Evolutionary conservation across 2,888 invertebrate genomes (phyloP), one percentile per base, ranked within the genome.

Genomic region (Mesorhabditis sp.): DNA sequence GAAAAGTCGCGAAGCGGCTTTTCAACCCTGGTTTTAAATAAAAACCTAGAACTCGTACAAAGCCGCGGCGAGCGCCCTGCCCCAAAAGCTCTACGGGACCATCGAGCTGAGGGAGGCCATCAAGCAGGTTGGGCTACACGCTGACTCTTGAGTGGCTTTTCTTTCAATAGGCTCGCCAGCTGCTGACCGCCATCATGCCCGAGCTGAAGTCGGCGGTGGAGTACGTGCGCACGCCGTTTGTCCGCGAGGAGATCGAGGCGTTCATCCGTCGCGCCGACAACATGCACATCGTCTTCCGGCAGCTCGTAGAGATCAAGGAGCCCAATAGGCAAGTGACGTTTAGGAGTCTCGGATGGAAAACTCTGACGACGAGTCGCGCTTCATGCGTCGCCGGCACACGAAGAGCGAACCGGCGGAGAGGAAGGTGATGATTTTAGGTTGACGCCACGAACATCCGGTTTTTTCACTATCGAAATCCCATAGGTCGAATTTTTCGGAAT

Each of bases 221-320:
- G 10, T 50, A n/a, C n/a, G 58, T 50, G 58, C 58, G 58, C 58
- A 50, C n/a, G 10, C 58, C 58, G n/a, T n/a, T 50, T n/a, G 58
- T 50, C 58, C 58, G 58, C n/a, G 58, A 50, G 10, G 58, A 50
- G 10, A 50, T 50, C 58, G 58, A 50, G 58, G 58, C 58, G 58
- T 50, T 50, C n/a, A 50, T 50, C 58, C 7, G n/a, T 13, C 58
- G 58, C 7, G 58, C 58, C 58, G 58, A 50, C 58, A 50, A 50
- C 58, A 50, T 50, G 7, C 58, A 50, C 10, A 50, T 50, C 58
- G 58, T 50, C 58, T 50, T 50, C 58, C 7, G n/a, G 7, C 58
- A 50, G n/a, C n/a, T 50, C 10, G 58, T 50, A 10, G 7, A n/a
- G 10, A 13, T 50, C n/a, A n/a, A 50, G 2, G 2, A n/a, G n/a